Evolutionary conservation across 2,113 vertebrate species (phyloP), one percentile per base, ranked within the genome.

Genomic region (Cephalophus harveyi): DNA sequence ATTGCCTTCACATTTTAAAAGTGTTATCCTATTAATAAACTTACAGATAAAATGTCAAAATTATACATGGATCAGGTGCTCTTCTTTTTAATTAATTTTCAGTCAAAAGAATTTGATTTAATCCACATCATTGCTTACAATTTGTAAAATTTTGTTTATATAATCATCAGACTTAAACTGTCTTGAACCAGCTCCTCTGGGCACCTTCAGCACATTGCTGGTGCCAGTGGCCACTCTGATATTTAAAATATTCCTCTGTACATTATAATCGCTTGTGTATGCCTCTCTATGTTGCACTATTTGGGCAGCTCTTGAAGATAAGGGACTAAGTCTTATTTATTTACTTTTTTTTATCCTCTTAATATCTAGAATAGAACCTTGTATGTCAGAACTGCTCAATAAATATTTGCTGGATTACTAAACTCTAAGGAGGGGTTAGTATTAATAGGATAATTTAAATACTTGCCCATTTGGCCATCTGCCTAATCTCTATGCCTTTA

Each of bases 1-100:
- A 97, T 87, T 94, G 19, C 46, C 48, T 96, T 89, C 71, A 88
- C 17, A 79, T 76, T 91, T 96, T 87, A 19, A 95, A 93, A 95
- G 28, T 17, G 10, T 25, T 93, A 8, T 79, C 79, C 76, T 79
- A 59, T 87, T 97, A 94, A 71, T 74, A 96, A 96, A 82, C 17
- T 33, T 97, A 94, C 46, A 94, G 96, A 94, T 76, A 97, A 98
- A 95, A 92, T 97, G 46, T 95, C 90, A 97, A n/a, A 83, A 54
- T 79, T 96, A 64, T 90, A 95, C 92, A 93, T 78, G 43, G 46
- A 60, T 95, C 17, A 15, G 85, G 21, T 54, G 90, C 94, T 92
- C 59, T 76, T 85, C 12, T 25, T 92, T 97, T 95, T 94, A 96
- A 96, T 97, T 96, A 96, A 94, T 96, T 97, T 96, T 92, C 33